Evolutionary conservation across 2,797 vertebrate species (phyloP).

Genomic region (Gobionotothen gibberifrons): DNA sequence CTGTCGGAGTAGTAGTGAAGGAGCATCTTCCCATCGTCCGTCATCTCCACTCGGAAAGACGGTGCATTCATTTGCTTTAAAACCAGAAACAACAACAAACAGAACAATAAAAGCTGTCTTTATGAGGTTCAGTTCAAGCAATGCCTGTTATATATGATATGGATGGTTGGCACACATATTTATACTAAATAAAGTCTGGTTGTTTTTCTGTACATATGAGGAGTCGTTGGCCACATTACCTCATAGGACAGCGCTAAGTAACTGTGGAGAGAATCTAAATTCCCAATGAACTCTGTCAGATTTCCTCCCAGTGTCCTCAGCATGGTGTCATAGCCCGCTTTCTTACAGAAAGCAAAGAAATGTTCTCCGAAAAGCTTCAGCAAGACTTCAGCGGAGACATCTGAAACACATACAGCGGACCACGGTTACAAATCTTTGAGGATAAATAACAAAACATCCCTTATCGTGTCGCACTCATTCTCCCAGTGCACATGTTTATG

Average conservation of each 20-base stretch:
- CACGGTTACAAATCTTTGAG: not conserved
- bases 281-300: slow-evolving; percentile 87
- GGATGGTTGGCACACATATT: not conserved
- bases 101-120: no score
- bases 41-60: slow-evolving; percentile 83
- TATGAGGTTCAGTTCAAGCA: no score
- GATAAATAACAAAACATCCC: not conserved
- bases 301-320: slow-evolving; percentile 85
- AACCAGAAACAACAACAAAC: not conserved
- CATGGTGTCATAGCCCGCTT: slow-evolving; percentile 88
- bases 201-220: no score
- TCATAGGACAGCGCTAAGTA: slow-evolving; percentile 87
- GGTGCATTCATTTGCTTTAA: slow-evolving; percentile 86
- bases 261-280: slow-evolving; percentile 88
- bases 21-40: slow-evolving; percentile 72
- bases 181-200: no score
- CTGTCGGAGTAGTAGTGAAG: slow-evolving; percentile 87
- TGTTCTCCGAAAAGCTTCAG: slow-evolving; percentile 87
- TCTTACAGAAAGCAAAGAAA: slow-evolving; percentile 89
- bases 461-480: not conserved
- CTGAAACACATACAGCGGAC: slow-evolving; percentile 29
- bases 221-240: slow-evolving; percentile 53
- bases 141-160: not conserved
- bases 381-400: slow-evolving; percentile 72
- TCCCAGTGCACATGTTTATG: not conserved